phyloP scores from a whole-genome alignment of 1,140 invertebrate genomes.

The Ips nitidus region DNA sequence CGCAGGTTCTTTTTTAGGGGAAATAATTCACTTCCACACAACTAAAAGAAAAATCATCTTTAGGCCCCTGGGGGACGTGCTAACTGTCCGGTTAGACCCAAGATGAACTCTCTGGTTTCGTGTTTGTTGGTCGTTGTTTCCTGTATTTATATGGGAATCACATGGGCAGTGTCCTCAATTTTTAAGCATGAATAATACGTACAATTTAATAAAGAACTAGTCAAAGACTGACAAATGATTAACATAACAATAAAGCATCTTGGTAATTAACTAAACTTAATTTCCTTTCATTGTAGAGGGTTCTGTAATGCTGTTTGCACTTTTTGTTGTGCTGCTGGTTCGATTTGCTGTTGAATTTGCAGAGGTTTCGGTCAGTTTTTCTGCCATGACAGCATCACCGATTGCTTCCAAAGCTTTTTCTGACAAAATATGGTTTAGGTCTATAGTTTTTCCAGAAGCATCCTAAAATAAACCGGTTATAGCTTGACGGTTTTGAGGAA shows the following conservation, averaged over 20 bases:
- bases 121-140: not conserved
- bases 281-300: too few relatives aligned
- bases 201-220: not conserved
- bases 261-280: too few relatives aligned
- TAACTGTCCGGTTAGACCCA: not conserved
- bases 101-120: not conserved
- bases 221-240: not conserved
- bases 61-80: not conserved
- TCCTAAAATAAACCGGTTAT: not conserved
- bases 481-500: too few relatives aligned
- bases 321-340: too few relatives aligned
- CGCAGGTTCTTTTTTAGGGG: too few relatives aligned
- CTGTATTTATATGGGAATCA: conserved; percentile 1
- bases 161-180: not conserved
- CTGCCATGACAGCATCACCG: not conserved
- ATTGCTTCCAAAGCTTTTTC: not conserved
- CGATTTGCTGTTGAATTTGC: not conserved
- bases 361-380: not conserved
- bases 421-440: not conserved
- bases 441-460: not conserved
- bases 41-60: not conserved
- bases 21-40: not conserved
- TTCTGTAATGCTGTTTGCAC: too few relatives aligned
- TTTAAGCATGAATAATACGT: not conserved
- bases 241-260: too few relatives aligned